Evolutionary conservation across 2,888 invertebrate species (phyloP), one percentile per base, ranked within the genome.

Genomic region (Phalangium opilio): DNA sequence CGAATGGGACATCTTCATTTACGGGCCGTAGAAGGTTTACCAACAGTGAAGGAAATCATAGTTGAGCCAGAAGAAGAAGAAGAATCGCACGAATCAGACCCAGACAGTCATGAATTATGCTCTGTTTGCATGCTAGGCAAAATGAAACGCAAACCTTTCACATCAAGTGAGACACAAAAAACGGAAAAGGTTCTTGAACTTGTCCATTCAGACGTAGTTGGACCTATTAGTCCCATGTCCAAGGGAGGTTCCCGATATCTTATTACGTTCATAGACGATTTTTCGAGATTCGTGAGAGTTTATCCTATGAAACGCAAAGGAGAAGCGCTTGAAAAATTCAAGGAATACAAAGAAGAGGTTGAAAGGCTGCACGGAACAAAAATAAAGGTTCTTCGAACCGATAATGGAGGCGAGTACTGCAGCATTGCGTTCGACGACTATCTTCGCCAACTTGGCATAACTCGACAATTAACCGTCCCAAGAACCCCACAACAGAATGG

Each of bases 211-310:
- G 27, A 27, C 27, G 27, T 27, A 27, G 27, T 27, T 7, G 5
- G 27, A 27, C 27, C 27, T 27, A 27, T 27, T 8, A 27, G 8
- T 8, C 27, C 27, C 4, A 8, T 27, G 8, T 8, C 27, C 27
- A 27, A 27, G 4, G 27, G 27, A 7, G 27, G 27, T 7, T 27
- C 33, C 21, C 42, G 18, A 2, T 47, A 47, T 34, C 36, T 41
- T 33, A 33, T 41, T 1, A 33, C 41, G 17, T 41, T 47, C 17
- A 41, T 32, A 1, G 42, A 47, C 38, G 48, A 48, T 7, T 48
- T 18, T 19, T 43, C 43, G 12, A 3, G 27, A 8, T 43, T 39
- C 18, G 39, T 33, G 3, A 38, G 38, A n/a, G 35, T 40, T 3
- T 43, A 43, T 12, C 19, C 19, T n/a, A 43, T 48, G 33, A 48